Evolutionary conservation across 2,888 invertebrate genomes (phyloP), one percentile per base, ranked within the genome.

Genomic region (Drosophila prolongata): DNA sequence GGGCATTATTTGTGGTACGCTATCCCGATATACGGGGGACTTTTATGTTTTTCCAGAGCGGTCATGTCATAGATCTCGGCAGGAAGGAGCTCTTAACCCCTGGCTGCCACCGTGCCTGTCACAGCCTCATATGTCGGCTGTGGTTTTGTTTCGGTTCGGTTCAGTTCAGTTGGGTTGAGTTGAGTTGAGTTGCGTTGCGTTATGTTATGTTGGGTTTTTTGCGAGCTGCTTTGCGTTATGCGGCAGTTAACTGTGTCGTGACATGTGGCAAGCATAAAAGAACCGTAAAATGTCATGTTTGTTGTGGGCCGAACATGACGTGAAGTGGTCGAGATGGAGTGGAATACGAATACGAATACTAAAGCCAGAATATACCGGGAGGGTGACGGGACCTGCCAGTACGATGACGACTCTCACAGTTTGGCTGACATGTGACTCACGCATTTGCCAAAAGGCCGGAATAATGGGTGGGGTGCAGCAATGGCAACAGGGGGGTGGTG

Each of bases 281-380:
- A 88, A 84, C 89, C 79, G 79, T 89, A 87, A 80, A 85, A 89
- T 77, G 85, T 84, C 82, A 85, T 87, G 87, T 80, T 87, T 87
- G 85, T 78, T 78, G 87, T 73, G 80, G 81, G 79, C 70, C 77
- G 74, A 85, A 85, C 85, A 87, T 89, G 86, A 86, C 87, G 80
- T 80, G 76, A 74, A 82, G 80, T 87, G 78, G 77, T 66, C 77
- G 70, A 53, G 64, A 42, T 47, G 54, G 46, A 46, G 62, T 64
- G 57, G 70, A 64, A 59, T 59, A 38, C 62, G 24, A 24, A 19
- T 19, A 3, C 19, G 19, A 19, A 24, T 24, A 24, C 24, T 4
- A 24, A 24, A 24, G 4, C 24, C 24, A 4, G 24, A 24, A 24
- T 24, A 24, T 24, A 24, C 24, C 24, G 24, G 24, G 24, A 24